Evolutionary conservation across 2,113 vertebrate species (phyloP).

Genomic region (Notiomystis cincta): DNA sequence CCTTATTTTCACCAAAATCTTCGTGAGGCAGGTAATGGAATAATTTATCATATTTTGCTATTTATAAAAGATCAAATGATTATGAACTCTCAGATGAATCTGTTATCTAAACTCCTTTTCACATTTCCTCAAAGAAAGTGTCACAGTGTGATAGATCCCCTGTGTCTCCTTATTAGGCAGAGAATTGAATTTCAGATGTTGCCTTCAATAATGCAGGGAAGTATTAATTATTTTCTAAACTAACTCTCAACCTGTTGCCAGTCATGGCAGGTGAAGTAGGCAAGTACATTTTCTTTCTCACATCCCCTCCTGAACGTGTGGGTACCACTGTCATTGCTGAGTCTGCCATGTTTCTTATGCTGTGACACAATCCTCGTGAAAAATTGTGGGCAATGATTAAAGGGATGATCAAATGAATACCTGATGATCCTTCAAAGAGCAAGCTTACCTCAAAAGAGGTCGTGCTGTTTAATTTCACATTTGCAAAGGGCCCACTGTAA

Average conservation of each 20-base stretch:
- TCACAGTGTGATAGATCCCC: not conserved
- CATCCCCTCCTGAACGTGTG: not conserved
- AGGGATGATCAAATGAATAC: not conserved
- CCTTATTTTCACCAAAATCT: not conserved
- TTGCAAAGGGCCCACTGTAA: not conserved
- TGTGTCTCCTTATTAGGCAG: not conserved
- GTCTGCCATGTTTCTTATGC: not conserved
- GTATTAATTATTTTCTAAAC: not conserved
- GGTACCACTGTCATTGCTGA: not conserved
- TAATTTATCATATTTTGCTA: not conserved
- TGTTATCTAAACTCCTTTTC: not conserved
- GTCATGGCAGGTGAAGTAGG: not conserved
- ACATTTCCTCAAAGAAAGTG: not conserved
- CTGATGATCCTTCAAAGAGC: not conserved
- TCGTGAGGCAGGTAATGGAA: not conserved
- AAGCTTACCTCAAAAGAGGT: not conserved
- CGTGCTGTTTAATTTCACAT: not conserved
- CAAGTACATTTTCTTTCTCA: not conserved
- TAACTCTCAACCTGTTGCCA: not conserved
- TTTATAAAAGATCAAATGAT: conserved; percentile 3
- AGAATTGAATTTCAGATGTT: not conserved
- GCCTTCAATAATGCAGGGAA: not conserved
- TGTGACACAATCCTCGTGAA: not conserved
- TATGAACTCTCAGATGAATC: not conserved
- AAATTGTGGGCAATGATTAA: not conserved